Evolutionary conservation across 2,797 vertebrate genomes (phyloP).

Genomic region (Cirrhinus molitorella): DNA sequence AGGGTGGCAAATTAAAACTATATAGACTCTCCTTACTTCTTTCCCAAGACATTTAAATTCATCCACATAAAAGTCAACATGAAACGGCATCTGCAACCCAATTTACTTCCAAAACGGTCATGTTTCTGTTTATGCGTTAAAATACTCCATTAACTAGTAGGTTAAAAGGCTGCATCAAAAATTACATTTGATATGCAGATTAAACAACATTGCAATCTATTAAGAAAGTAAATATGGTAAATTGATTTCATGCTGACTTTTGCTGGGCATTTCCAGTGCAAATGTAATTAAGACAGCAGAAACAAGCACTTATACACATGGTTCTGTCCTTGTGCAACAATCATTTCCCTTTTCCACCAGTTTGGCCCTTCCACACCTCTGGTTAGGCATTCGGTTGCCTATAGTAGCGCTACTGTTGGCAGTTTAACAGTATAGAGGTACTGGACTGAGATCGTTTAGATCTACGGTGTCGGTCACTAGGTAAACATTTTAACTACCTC

Average conservation of each 20-base stretch:
- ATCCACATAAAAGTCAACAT: constrained; percentile 20
- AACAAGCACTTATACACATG: constrained; percentile 10
- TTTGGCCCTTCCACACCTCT: constrained; percentile 1
- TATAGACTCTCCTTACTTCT: neutral
- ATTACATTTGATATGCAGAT: neutral
- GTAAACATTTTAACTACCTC: constrained; percentile 14
- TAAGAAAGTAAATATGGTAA: neutral
- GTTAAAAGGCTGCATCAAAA: neutral
- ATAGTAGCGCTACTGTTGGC: constrained; percentile 2
- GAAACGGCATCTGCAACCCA: neutral
- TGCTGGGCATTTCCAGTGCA: constrained; percentile 41
- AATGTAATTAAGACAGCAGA: constrained; percentile 39
- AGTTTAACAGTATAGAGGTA: constrained; percentile 20
- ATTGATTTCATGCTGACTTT: constrained; percentile 22
- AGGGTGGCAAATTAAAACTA: neutral
- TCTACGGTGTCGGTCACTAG: constrained; percentile 8
- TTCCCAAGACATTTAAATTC: neutral
- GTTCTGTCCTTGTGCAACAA: constrained; percentile 40
- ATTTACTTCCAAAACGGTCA: neutral
- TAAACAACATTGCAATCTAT: constrained; percentile 6
- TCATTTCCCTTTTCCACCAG: constrained; percentile 25
- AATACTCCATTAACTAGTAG: too few species aligned
- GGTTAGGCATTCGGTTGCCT: constrained; percentile 8
- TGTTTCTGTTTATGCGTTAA: neutral
- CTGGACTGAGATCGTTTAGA: neutral